Percentiles rank a stretch among this genome's conserved stretches.
These are phyloP conservation scores for Salarias fasciatus DNA, from an alignment of 2,797 vertebrate species.

Conservation along the genomic window DNA sequence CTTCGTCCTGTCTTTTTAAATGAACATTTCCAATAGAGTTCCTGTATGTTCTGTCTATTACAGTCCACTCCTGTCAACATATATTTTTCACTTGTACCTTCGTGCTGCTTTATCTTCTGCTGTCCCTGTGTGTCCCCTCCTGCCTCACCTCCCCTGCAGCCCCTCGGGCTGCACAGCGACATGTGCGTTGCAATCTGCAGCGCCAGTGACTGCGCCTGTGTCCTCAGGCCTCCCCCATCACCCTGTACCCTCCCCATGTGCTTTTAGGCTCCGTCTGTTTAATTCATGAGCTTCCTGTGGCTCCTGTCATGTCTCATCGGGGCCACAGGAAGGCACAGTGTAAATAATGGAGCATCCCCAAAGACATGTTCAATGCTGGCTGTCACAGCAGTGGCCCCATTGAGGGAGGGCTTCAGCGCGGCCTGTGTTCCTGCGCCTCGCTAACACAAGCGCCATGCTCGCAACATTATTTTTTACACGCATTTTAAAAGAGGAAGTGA, in stretches of 20 bases:
- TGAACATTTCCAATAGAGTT: conserved; percentile 3
- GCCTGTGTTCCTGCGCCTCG: conserved; percentile 27
- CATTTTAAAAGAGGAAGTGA: conserved; percentile 26
- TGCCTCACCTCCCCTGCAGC: conserved; percentile 41
- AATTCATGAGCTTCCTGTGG: conserved; percentile 86
- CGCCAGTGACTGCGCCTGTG: conserved; percentile 49
- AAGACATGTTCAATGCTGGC: conserved; percentile 67
- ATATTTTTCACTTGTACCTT: neutral
- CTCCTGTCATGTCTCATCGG: conserved; percentile 82
- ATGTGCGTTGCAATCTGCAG: conserved; percentile 70
- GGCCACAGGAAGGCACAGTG: conserved; percentile 76
- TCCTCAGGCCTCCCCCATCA: conserved; percentile 63
- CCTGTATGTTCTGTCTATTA: neutral
- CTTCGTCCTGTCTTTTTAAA: conserved; percentile 7
- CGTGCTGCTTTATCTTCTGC: conserved; percentile 28
- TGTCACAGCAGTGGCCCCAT: conserved; percentile 60
- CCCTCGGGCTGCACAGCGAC: conserved; percentile 46
- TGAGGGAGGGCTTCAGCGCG: conserved; percentile 39
- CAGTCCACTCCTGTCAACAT: conserved; percentile 19
- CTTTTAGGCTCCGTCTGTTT: conserved; percentile 84
- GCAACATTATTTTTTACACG: conserved; percentile 48
- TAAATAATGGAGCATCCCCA: conserved; percentile 86
- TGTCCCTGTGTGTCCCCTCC: conserved; percentile 35
- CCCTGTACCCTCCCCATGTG: conserved; percentile 66
- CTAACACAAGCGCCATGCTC: conserved; percentile 48